Evolutionary conservation across 2,888 invertebrate genomes (phyloP).

Genomic region (Dynastes grantii): DNA sequence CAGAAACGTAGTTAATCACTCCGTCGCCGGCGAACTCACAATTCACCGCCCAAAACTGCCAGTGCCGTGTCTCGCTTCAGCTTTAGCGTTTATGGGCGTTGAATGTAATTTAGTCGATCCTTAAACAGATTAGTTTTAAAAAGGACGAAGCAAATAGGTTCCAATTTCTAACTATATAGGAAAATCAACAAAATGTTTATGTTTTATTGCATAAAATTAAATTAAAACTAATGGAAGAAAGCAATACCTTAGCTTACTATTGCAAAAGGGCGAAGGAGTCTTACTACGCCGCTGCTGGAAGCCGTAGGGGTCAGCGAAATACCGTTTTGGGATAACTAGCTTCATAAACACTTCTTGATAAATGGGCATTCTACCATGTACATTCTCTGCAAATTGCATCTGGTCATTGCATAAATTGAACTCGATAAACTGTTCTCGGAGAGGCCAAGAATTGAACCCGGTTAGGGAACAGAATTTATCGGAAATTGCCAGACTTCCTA

Average conservation of each 20-base stretch:
- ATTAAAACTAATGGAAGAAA: not conserved
- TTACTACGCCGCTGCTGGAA: constrained; percentile 55
- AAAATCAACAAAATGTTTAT: too few relatives aligned
- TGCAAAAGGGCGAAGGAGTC: not conserved
- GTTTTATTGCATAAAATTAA: not conserved
- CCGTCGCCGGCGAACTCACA: constrained; percentile 57
- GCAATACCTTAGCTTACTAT: not conserved
- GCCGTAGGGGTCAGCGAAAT: constrained; percentile 58
- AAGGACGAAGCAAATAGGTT: not conserved
- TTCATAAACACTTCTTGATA: constrained; percentile 69
- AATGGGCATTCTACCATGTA: constrained; percentile 70
- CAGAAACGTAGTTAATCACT: constrained; percentile 71
- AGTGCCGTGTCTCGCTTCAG: constrained; percentile 51
- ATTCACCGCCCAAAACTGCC: constrained; percentile 44
- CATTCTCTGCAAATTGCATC: constrained; percentile 70
- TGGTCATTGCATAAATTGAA: constrained; percentile 70
- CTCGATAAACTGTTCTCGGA: constrained; percentile 64
- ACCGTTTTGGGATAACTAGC: constrained; percentile 67
- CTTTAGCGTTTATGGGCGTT: not conserved
- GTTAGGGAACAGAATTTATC: constrained; percentile 19
- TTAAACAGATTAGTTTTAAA: not conserved
- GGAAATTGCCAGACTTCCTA: not conserved
- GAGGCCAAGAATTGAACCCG: constrained; percentile 51
- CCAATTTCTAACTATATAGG: not conserved
- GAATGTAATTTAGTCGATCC: not conserved